Conservation (phyloP, 1,140 invertebrate genomes). For the Drosophila lowei region DNA sequence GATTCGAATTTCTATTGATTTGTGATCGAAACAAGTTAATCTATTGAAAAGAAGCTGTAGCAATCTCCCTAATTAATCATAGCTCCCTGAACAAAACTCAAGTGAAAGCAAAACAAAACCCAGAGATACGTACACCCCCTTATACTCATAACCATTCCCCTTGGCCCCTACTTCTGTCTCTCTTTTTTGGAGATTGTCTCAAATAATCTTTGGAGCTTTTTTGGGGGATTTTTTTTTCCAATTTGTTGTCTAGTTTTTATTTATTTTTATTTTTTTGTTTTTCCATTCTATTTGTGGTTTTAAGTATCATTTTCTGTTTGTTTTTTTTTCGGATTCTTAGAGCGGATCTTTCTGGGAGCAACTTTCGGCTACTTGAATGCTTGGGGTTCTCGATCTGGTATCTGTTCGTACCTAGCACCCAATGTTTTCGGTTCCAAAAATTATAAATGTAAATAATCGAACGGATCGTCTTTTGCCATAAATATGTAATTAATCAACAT, state of each 20-base stretch:
- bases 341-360: conserved; percentile 12
- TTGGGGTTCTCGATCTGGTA: too few relatives aligned
- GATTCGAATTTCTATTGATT: background rate
- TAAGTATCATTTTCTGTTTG: conserved; percentile 5
- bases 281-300: conserved; percentile 34
- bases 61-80: background rate
- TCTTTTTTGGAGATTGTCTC: conserved; percentile 2
- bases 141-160: too few relatives aligned
- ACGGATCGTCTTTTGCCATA: too few relatives aligned
- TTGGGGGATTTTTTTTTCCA: conserved; percentile 15
- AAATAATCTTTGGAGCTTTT: conserved; percentile 28
- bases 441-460: too few relatives aligned
- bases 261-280: conserved; percentile 10
- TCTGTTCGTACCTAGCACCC: too few relatives aligned
- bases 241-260: conserved; percentile 1
- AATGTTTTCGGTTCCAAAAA: too few relatives aligned
- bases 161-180: too few relatives aligned
- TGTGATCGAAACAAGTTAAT: background rate
- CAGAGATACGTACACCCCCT: background rate
- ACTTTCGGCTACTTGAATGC: too few relatives aligned
- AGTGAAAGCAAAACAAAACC: conserved; percentile 27
- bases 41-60: background rate
- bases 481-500: too few relatives aligned
- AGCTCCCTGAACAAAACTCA: background rate
- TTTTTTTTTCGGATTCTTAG: conserved; percentile 20